Percentiles rank a stretch among this genome's conserved stretches.
Conservation (phyloP, 2,113 vertebrate species). For the Ammodytes dubius region DNA sequence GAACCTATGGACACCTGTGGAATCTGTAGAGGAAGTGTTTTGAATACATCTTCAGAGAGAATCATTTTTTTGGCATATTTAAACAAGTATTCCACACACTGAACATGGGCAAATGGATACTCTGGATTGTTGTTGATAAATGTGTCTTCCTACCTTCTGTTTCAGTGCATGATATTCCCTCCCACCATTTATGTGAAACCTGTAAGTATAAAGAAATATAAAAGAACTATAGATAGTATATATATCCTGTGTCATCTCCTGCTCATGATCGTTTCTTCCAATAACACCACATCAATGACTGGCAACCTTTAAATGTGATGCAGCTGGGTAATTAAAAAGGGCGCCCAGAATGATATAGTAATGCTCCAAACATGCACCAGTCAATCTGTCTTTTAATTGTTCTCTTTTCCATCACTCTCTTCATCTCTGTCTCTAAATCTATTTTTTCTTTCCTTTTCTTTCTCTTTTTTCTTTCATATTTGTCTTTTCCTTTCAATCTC, state of each 20-base stretch:
- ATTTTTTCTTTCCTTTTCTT: neutral
- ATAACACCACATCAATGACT: neutral
- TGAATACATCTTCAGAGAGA: neutral
- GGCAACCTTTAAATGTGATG: constrained; percentile 16
- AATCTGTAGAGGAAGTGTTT: neutral
- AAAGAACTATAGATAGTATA: neutral
- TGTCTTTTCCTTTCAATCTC: neutral
- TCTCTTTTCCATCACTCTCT: neutral
- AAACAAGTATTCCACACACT: no score
- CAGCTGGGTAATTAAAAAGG: constrained; percentile 3
- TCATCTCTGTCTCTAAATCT: neutral
- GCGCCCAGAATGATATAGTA: constrained; percentile 14
- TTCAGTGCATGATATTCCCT: no score
- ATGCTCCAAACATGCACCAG: constrained; percentile 11
- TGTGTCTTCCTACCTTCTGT: no score
- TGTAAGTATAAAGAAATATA: neutral
- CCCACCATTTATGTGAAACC: no score
- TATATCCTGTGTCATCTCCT: neutral
- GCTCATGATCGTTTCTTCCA: constrained; percentile 6
- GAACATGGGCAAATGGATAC: no score
- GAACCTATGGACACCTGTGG: neutral
- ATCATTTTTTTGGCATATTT: no score
- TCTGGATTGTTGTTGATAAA: no score
- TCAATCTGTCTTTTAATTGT: neutral
- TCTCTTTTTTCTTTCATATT: neutral